Percentiles rank a stretch among this genome's conserved stretches.
phyloP scores from a whole-genome alignment of 2,113 vertebrate species.

The Paradoxurus hermaphroditus region DNA sequence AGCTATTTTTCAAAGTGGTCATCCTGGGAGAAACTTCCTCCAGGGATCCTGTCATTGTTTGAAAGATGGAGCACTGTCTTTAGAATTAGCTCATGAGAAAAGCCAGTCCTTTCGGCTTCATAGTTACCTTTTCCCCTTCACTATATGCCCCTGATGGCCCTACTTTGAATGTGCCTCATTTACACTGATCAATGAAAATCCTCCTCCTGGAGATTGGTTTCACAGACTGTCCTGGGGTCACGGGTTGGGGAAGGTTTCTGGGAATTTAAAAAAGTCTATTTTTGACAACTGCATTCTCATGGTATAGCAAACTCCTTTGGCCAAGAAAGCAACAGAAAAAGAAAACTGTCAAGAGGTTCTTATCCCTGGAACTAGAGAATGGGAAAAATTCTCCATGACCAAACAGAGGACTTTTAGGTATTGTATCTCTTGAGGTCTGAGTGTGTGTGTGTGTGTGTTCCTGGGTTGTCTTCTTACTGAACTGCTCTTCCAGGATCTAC shows the following conservation, averaged over 20 bases:
- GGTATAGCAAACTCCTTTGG: constrained; percentile 36
- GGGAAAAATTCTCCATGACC: neutral
- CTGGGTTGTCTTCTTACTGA: neutral
- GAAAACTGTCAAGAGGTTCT: neutral
- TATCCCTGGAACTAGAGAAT: neutral
- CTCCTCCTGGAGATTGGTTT: neutral
- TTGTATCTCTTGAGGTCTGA: neutral
- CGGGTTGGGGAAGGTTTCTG: neutral
- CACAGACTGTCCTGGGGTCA: neutral
- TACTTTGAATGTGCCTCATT: neutral
- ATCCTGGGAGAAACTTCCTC: constrained; percentile 2
- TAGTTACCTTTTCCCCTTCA: neutral
- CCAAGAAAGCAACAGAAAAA: constrained; percentile 5
- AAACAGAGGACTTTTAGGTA: neutral
- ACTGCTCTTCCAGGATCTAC: neutral
- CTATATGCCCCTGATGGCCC: neutral
- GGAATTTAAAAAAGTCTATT: constrained; percentile 43
- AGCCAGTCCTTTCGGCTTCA: neutral
- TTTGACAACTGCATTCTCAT: constrained; percentile 26
- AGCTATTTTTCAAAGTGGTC: constrained; percentile 22
- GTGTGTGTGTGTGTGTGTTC: neutral
- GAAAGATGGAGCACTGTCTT: neutral
- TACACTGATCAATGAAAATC: neutral
- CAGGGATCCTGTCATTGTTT: neutral
- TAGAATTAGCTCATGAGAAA: neutral